These are phyloP conservation scores for Hypanus sabinus DNA, from an alignment of 2,113 vertebrate genomes.

Conservation along the genomic window DNA sequence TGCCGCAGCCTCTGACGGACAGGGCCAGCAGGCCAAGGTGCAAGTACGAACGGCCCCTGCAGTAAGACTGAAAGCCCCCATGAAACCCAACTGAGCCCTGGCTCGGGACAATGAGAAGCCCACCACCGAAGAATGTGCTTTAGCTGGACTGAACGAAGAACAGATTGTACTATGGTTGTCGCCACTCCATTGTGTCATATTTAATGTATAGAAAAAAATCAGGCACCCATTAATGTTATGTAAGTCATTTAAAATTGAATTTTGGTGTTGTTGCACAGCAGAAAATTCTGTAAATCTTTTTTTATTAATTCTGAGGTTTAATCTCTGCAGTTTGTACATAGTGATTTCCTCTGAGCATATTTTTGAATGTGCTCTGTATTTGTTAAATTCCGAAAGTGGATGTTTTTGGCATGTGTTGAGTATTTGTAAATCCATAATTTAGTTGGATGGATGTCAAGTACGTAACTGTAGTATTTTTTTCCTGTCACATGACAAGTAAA, in stretches of 20 bases:
- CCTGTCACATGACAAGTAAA: background rate
- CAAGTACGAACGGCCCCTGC: slow-evolving; percentile 60
- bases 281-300: slow-evolving; percentile 36
- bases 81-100: slow-evolving; percentile 62
- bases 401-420: slow-evolving; percentile 52
- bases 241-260: slow-evolving; percentile 26
- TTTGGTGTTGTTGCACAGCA: slow-evolving; percentile 28
- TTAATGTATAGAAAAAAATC: slow-evolving; percentile 24
- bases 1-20: slow-evolving; percentile 53
- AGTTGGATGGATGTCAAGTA: slow-evolving; percentile 25
- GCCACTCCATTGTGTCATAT: slow-evolving; percentile 33
- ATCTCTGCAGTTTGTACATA: slow-evolving; percentile 30
- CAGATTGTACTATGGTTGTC: background rate
- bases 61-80: slow-evolving; percentile 69
- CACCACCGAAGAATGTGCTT: slow-evolving; percentile 27
- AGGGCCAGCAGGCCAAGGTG: slow-evolving; percentile 58
- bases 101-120: background rate
- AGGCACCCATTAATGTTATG: background rate
- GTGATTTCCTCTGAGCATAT: background rate
- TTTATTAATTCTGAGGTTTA: slow-evolving; percentile 24
- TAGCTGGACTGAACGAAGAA: slow-evolving; percentile 1
- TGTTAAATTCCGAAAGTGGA: slow-evolving; percentile 44
- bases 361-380: slow-evolving; percentile 33
- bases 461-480: slow-evolving; percentile 29
- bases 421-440: slow-evolving; percentile 35